Conservation (phyloP, 2,113 vertebrate species). For the Geococcyx californianus region DNA sequence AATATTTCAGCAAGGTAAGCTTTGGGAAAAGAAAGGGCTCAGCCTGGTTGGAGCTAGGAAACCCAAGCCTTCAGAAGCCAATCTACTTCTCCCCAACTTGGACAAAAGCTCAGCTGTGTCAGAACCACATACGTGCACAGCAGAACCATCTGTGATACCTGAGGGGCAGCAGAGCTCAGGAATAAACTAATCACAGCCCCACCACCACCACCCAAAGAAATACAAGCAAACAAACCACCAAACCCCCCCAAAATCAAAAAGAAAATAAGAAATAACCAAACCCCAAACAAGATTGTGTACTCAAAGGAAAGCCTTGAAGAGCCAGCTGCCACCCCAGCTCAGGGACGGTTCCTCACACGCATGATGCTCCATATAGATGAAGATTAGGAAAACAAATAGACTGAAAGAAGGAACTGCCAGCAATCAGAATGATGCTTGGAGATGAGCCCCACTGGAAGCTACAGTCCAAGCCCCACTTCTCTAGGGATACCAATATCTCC, state of each 20-base stretch:
- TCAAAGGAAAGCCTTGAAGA: neutral
- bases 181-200: no score
- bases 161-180: neutral
- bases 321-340: neutral
- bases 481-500: no score
- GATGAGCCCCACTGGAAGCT: neutral
- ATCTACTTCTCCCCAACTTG: no score
- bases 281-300: neutral
- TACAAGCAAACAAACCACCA: no score
- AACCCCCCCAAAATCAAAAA: neutral
- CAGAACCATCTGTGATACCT: neutral
- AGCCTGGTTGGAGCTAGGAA: no score
- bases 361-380: neutral
- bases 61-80: no score
- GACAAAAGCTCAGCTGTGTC: no score
- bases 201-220: no score
- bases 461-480: no score
- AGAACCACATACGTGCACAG: no score
- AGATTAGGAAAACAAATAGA: neutral
- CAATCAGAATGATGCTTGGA: neutral
- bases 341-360: neutral
- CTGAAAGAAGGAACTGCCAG: neutral
- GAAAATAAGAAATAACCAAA: neutral
- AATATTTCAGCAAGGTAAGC: no score
- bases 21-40: no score